Percentiles rank a stretch among this genome's conserved stretches.
phyloP scores from a whole-genome alignment of 53 echinoderm and acorn worm species.

The Astropecten irregularis region DNA sequence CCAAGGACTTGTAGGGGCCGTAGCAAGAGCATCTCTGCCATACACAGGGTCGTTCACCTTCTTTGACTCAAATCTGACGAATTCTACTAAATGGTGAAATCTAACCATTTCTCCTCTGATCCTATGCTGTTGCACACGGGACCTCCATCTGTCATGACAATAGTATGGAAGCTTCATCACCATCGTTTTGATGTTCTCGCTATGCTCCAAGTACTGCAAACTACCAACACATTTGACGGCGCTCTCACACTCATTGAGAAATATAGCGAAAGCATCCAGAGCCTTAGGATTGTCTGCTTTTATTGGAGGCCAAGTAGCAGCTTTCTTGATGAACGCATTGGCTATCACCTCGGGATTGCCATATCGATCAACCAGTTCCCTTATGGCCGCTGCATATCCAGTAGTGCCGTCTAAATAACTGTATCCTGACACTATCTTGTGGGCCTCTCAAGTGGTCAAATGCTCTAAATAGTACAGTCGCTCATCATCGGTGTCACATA shows the following conservation, averaged over 20 bases:
- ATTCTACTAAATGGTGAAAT: conserved; percentile 60
- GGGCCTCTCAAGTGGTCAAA: conserved; percentile 43
- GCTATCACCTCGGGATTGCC: conserved; percentile 53
- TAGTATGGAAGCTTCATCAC: conserved; percentile 61
- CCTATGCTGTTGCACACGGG: conserved; percentile 40
- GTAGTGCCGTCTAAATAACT: conserved; percentile 48
- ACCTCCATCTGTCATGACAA: conserved; percentile 67
- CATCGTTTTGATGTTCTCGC: conserved; percentile 56
- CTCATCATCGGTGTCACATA: conserved; percentile 44
- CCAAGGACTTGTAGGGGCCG: not conserved
- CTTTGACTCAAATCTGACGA: conserved; percentile 39
- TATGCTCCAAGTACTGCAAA: conserved; percentile 50
- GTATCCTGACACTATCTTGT: conserved; percentile 44
- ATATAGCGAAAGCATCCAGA: conserved; percentile 58
- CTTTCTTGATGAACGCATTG: conserved; percentile 53
- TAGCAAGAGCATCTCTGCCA: conserved; percentile 35
- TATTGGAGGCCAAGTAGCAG: conserved; percentile 47
- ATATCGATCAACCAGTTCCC: conserved; percentile 53
- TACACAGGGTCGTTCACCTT: conserved; percentile 61
- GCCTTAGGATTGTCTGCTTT: conserved; percentile 64
- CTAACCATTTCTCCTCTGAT: conserved; percentile 24
- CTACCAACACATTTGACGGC: conserved; percentile 58
- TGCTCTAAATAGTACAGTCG: conserved; percentile 28
- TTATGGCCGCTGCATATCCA: conserved; percentile 59
- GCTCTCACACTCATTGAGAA: conserved; percentile 60